Evolutionary conservation across 2,797 vertebrate genomes (phyloP), one percentile per base, ranked within the genome.

Genomic region (Sebastes hubbsi): DNA sequence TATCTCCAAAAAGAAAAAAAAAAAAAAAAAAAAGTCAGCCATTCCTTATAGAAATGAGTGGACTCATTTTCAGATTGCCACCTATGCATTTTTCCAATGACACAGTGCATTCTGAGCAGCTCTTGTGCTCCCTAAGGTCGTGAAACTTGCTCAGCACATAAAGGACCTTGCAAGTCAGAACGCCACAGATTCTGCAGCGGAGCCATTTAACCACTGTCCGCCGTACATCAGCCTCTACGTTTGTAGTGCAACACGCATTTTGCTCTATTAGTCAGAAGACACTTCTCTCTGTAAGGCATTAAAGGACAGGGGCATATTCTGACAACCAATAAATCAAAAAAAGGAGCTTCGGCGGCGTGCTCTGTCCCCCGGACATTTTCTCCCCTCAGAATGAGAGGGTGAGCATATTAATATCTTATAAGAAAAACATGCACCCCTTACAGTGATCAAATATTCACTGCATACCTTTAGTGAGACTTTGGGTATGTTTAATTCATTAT

Each of bases 401-500:
- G 77, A 78, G 84, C 89, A 88, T 93, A 91, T 94, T 92, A 91
- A 94, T 91, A 93, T 91, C 77, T 87, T 83, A 92, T 85, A 90
- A 87, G 90, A 80, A 90, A 93, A 91, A 89, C 90, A 91, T 24
- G 88, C 90, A 68, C 74, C 89, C 83, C 80, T 90, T 77, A 80
- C 81, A 78, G 86, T 90, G 89, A 94, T 94, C 91, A 94, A 91
- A 91, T 93, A 94, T 94, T 94, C 91, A 90, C 89, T 79, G 91
- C 92, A 89, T 93, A 93, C 91, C 92, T 94, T 92, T 85, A 89
- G 78, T 70, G 78, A 90, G 92, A 81, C 83, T 91, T 90, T 79
- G 86, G 84, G 46, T 66, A 93, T 93, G 94, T 94, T 93, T 94
- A 94, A 95, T 95, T 94, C 90, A 95, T 93, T 77, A 88, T 64